Conservation (phyloP, 92 coral and sea anemone species). For the Micromussa lordhowensis region DNA sequence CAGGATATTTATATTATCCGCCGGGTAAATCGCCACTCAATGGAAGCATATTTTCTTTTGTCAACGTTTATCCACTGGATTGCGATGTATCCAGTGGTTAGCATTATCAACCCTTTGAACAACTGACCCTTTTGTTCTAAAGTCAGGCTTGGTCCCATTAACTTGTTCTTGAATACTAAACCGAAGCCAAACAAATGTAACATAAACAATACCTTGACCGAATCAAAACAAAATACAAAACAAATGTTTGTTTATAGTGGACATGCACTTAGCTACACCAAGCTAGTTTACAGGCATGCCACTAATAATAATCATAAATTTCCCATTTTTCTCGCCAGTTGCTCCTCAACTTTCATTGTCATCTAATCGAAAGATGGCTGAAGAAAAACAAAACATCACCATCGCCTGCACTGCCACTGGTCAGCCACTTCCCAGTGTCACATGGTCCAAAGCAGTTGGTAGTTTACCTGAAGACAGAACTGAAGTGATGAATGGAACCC, state of each 20-base stretch:
- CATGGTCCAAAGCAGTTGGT: slow-evolving; percentile 48
- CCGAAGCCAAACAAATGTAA: not conserved
- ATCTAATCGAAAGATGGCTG: not conserved
- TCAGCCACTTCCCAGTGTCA: slow-evolving; percentile 29
- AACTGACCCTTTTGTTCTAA: too few relatives aligned
- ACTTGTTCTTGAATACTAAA: not conserved
- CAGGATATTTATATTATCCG: too few relatives aligned
- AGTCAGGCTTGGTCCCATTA: too few relatives aligned
- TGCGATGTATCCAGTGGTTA: too few relatives aligned
- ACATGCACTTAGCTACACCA: too few relatives aligned
- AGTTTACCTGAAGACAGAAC: not conserved
- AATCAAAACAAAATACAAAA: too few relatives aligned
- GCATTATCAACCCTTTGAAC: too few relatives aligned
- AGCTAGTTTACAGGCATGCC: too few relatives aligned
- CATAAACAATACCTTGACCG: too few relatives aligned
- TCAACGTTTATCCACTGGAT: too few relatives aligned
- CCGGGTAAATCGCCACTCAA: too few relatives aligned
- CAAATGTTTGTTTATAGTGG: not conserved
- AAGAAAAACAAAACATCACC: not conserved
- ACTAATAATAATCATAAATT: not conserved
- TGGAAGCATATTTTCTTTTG: too few relatives aligned
- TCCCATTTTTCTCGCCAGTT: not conserved
- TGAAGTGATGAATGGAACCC: not conserved
- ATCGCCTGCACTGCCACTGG: slow-evolving; percentile 10
- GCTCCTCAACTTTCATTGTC: not conserved